These are phyloP conservation scores for Aphelinus atriplicis DNA, from an alignment of 1,140 invertebrate species.

Conservation along the genomic window DNA sequence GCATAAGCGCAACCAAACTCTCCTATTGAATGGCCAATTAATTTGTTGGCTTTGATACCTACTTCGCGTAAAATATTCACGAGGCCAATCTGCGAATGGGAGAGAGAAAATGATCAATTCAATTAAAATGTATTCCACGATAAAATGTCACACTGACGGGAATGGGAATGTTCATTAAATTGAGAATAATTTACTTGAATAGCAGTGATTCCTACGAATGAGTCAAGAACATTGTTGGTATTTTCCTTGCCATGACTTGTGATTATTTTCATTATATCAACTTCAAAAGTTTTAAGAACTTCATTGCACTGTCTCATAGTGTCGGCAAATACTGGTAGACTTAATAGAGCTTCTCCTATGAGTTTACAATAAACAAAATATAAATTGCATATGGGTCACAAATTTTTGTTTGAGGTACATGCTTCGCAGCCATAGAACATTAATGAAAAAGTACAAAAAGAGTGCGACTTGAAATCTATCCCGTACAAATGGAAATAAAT, in stretches of 20 bases:
- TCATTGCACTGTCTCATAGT: not conserved
- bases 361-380: too few relatives aligned
- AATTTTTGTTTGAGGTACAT: too few relatives aligned
- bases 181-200: slow-evolving; percentile 59
- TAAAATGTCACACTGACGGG: too few relatives aligned
- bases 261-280: slow-evolving; percentile 71
- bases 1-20: slow-evolving; percentile 67
- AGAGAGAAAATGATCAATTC: too few relatives aligned
- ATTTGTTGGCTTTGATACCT: slow-evolving; percentile 76
- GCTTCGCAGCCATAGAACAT: too few relatives aligned
- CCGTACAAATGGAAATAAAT: not conserved
- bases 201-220: slow-evolving; percentile 53
- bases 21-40: slow-evolving; percentile 85
- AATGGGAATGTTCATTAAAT: slow-evolving; percentile 44
- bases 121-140: too few relatives aligned
- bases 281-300: slow-evolving; percentile 55
- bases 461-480: not conserved
- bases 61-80: slow-evolving; percentile 76
- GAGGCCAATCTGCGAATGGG: slow-evolving; percentile 71
- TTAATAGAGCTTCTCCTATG: slow-evolving; percentile 46
- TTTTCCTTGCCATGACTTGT: slow-evolving; percentile 66
- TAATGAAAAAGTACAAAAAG: too few relatives aligned
- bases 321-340: not conserved
- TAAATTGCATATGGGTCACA: too few relatives aligned
- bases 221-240: slow-evolving; percentile 67